Percentiles rank a stretch among this genome's conserved stretches.
phyloP scores from a whole-genome alignment of 2,797 vertebrate genomes.

The Micropoecilia bifurca region DNA sequence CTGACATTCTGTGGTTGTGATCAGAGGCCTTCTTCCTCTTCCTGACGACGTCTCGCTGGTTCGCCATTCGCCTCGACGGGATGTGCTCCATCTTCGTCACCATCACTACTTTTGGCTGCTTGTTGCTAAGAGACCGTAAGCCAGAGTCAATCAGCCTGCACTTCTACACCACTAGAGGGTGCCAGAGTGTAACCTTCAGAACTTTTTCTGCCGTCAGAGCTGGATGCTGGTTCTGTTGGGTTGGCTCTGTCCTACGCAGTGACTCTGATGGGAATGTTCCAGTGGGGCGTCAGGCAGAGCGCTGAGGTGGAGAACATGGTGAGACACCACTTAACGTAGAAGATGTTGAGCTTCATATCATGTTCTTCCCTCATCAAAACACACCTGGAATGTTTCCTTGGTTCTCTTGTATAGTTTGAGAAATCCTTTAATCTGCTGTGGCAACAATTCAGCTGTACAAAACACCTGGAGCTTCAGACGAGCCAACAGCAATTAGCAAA shows the following conservation, averaged over 20 bases:
- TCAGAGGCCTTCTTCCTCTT: slow-evolving; percentile 95
- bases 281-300: slow-evolving; percentile 96
- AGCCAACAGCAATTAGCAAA: no score
- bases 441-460: no score
- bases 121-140: slow-evolving; percentile 88
- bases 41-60: slow-evolving; percentile 93
- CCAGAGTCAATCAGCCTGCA: not conserved
- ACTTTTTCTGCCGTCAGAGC: slow-evolving; percentile 52
- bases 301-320: slow-evolving; percentile 97
- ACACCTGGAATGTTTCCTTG: no score
- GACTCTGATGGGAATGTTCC: slow-evolving; percentile 93
- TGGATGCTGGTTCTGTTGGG: slow-evolving; percentile 91
- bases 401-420: no score
- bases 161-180: not conserved
- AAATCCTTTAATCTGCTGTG: no score
- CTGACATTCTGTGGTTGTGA: not conserved
- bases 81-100: slow-evolving; percentile 91
- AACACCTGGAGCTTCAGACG: no score
- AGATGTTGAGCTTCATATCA: no score
- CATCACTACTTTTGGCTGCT: slow-evolving; percentile 87
- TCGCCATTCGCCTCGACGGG: slow-evolving; percentile 91
- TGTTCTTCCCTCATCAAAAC: no score
- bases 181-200: not conserved
- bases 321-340: slow-evolving; percentile 38
- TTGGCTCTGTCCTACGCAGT: slow-evolving; percentile 89